Conservation (phyloP, 2,888 invertebrate genomes). For the Nycteola revayana region DNA sequence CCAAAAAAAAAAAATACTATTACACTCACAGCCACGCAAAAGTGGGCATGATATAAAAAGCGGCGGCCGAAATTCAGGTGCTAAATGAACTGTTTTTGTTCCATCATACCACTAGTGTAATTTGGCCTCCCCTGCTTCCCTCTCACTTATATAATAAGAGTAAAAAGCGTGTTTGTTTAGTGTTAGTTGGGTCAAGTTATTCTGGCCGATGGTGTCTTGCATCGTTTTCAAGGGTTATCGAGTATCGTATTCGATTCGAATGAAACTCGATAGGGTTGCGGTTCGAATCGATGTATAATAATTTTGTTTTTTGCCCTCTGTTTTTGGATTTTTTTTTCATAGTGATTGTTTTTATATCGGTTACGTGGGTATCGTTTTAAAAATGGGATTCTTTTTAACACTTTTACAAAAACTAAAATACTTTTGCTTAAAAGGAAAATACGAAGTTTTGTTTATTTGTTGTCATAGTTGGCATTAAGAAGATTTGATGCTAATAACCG, state of each 20-base stretch:
- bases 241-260: constrained; percentile 37
- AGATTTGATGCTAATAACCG: no score
- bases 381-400: no score
- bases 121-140: constrained; percentile 16
- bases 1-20: constrained; percentile 34
- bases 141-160: constrained; percentile 10
- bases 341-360: constrained; percentile 7
- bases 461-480: no score
- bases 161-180: constrained; percentile 15
- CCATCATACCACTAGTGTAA: constrained; percentile 24
- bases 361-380: no score
- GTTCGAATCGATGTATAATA: constrained; percentile 21
- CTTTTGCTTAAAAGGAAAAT: no score
- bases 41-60: constrained; percentile 37
- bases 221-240: constrained; percentile 39
- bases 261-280: constrained; percentile 28
- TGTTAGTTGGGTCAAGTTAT: constrained; percentile 22
- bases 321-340: constrained; percentile 7
- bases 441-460: no score
- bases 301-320: constrained; percentile 5
- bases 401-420: no score
- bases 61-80: constrained; percentile 39
- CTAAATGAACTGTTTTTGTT: constrained; percentile 43
- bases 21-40: constrained; percentile 36
- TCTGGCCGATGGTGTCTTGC: constrained; percentile 33